Evolutionary conservation across 92 coral and sea anemone genomes (phyloP).

Genomic region (Porites lobata): DNA sequence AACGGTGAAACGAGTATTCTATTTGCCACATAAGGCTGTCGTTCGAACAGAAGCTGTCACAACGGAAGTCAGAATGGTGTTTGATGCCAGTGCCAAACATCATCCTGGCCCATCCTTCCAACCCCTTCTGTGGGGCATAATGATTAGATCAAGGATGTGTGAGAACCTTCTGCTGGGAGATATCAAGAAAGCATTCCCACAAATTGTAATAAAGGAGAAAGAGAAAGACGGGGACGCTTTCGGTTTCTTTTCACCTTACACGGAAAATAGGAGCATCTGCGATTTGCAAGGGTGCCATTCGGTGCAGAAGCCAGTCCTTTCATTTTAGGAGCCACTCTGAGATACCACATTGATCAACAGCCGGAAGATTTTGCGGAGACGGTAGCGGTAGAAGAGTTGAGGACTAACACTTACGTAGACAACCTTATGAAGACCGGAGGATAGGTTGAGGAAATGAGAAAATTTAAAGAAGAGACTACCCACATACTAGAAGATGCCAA

Average conservation of each 20-base stretch:
- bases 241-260: constrained; percentile 37
- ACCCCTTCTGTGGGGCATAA: constrained; percentile 24
- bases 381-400: constrained; percentile 24
- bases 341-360: constrained; percentile 32
- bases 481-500: no score
- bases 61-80: no score
- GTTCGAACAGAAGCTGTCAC: no score
- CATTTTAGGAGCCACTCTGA: constrained; percentile 48
- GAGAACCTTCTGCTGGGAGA: no score
- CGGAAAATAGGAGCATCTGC: constrained; percentile 28
- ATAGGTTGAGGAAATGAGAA: no score
- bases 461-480: no score
- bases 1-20: constrained; percentile 39
- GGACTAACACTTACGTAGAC: constrained; percentile 33
- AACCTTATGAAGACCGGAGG: no score
- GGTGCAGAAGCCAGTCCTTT: constrained; percentile 38
- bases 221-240: constrained; percentile 37
- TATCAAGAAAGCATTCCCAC: background rate
- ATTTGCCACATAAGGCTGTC: no score
- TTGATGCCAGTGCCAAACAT: background rate
- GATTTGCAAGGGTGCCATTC: constrained; percentile 43
- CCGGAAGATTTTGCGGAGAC: constrained; percentile 18
- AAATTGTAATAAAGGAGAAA: constrained; percentile 25
- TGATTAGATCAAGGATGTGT: background rate
- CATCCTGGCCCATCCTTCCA: constrained; percentile 47